These are phyloP conservation scores for Trachelus tabidus DNA, from an alignment of 2,888 invertebrate species.

Conservation along the genomic window DNA sequence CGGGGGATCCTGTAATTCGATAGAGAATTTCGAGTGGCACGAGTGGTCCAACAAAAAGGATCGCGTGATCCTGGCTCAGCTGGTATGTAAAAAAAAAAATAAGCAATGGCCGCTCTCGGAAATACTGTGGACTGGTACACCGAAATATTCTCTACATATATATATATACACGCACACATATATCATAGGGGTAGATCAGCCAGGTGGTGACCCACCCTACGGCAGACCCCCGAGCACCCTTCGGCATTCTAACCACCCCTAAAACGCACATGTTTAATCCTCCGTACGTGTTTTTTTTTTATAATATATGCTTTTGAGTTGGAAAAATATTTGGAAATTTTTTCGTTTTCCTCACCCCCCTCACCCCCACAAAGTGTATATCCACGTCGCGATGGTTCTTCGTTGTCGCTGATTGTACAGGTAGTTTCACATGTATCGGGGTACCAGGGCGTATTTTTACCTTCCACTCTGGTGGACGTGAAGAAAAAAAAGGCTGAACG, in stretches of 20 bases:
- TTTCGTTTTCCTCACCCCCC: neutral
- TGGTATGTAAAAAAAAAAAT: slow-evolving; percentile 47
- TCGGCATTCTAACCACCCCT: neutral
- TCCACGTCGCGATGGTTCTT: neutral
- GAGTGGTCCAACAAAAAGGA: slow-evolving; percentile 42
- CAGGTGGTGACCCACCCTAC: slow-evolving; percentile 42
- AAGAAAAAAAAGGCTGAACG: neutral
- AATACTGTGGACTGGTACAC: neutral
- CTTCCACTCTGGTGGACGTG: neutral
- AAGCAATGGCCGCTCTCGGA: slow-evolving; percentile 28
- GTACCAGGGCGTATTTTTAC: neutral
- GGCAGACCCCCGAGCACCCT: neutral
- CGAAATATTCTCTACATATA: neutral
- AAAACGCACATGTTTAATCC: neutral
- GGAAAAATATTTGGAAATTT: neutral
- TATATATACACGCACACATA: neutral
- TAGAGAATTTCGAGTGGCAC: slow-evolving; percentile 13
- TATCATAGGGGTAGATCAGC: slow-evolving; percentile 39
- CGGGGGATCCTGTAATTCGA: neutral
- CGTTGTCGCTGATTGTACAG: neutral
- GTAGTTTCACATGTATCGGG: neutral
- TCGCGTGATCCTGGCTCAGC: slow-evolving; percentile 42
- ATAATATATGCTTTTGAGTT: neutral
- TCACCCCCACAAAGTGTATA: neutral
- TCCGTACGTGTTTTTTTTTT: neutral